These are phyloP conservation scores for Drosophila kuntzei DNA, from an alignment of 2,888 invertebrate genomes.

Conservation along the genomic window DNA sequence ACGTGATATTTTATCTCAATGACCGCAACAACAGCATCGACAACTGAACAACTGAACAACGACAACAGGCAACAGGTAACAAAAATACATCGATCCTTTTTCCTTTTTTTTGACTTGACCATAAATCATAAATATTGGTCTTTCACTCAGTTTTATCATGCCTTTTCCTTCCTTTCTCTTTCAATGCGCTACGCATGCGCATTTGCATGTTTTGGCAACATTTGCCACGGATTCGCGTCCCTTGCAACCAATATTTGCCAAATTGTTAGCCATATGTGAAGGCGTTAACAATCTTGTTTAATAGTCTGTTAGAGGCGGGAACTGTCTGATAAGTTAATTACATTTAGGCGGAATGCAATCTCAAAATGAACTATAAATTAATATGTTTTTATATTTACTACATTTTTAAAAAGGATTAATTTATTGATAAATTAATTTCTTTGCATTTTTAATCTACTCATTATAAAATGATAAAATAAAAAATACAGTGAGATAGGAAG, in stretches of 20 bases:
- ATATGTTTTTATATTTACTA: neutral
- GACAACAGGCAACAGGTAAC: conserved; percentile 34
- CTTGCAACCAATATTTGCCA: conserved; percentile 1
- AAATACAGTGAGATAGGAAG: too few relatives aligned
- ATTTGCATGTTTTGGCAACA: conserved; percentile 64
- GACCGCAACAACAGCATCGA: conserved; percentile 67
- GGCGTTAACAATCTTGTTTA: conserved; percentile 15
- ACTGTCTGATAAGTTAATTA: neutral
- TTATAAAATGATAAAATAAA: too few relatives aligned
- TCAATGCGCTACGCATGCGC: conserved; percentile 57
- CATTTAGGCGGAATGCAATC: neutral
- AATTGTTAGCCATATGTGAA: neutral
- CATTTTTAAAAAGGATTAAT: too few relatives aligned
- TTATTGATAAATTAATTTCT: too few relatives aligned
- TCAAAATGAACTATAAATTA: neutral
- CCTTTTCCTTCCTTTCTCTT: neutral
- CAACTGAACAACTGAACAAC: conserved; percentile 12
- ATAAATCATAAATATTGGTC: conserved; percentile 60
- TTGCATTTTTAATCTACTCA: too few relatives aligned
- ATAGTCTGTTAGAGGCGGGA: conserved; percentile 11
- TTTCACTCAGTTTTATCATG: neutral
- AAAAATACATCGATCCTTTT: conserved; percentile 25
- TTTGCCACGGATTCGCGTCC: conserved; percentile 32
- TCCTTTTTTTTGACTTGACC: conserved; percentile 9
- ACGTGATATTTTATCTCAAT: conserved; percentile 83